Conservation (phyloP, 2,113 vertebrate species). For the Pagrus major region DNA sequence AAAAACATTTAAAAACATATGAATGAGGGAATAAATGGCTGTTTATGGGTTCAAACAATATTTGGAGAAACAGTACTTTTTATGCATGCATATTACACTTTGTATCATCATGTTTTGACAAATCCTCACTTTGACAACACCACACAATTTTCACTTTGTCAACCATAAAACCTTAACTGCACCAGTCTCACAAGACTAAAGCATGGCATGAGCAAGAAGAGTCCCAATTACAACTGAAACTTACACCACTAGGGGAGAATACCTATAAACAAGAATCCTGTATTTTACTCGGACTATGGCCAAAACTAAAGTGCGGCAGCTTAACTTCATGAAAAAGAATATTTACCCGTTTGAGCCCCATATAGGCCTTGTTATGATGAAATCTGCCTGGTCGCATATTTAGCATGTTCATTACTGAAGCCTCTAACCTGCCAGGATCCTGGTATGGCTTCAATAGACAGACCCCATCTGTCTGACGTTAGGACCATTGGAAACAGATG, state of each 20-base stretch:
- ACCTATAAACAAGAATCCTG: conserved; percentile 7
- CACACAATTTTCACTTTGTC: conserved; percentile 20
- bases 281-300: conserved; percentile 35
- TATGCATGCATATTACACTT: neutral
- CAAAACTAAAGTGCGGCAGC: conserved; percentile 63
- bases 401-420: conserved; percentile 81
- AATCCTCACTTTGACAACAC: conserved; percentile 15
- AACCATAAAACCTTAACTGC: conserved; percentile 18
- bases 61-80: neutral
- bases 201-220: neutral
- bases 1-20: conserved; percentile 25
- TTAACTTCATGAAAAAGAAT: conserved; percentile 74
- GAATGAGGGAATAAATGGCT: conserved; percentile 7
- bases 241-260: conserved; percentile 16
- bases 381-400: conserved; percentile 75
- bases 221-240: conserved; percentile 26
- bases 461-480: conserved; percentile 93
- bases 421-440: conserved; percentile 87
- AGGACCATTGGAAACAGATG: conserved; percentile 97
- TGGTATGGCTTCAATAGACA: conserved; percentile 93
- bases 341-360: conserved; percentile 56
- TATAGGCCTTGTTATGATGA: conserved; percentile 69
- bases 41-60: conserved; percentile 8
- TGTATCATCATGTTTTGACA: conserved; percentile 7
- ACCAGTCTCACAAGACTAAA: neutral